phyloP scores from a whole-genome alignment of 2,888 invertebrate genomes.

The Microplitis manilae region DNA sequence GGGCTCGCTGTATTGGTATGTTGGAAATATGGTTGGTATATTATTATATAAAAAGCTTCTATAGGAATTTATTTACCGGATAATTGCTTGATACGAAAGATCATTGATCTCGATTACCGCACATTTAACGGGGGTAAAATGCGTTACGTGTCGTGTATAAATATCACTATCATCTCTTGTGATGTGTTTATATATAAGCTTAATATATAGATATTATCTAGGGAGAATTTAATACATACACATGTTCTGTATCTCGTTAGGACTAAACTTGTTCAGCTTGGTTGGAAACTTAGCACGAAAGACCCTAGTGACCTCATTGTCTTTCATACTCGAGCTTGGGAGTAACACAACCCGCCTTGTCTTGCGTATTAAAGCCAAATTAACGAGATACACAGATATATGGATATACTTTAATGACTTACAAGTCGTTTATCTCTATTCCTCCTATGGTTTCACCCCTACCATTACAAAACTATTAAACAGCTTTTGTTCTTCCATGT shows the following conservation, averaged over 20 bases:
- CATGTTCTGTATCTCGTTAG: slow-evolving; percentile 21
- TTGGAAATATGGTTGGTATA: not conserved
- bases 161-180: not conserved
- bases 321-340: slow-evolving; percentile 50
- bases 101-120: slow-evolving; percentile 18
- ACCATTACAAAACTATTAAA: not conserved
- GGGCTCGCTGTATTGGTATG: not conserved
- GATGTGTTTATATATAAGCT: not conserved
- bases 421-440: not conserved
- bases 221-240: not conserved
- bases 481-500: not conserved
- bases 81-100: slow-evolving; percentile 8
- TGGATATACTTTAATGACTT: not conserved
- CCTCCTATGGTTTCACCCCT: not conserved
- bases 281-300: slow-evolving; percentile 64
- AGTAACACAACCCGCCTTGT: slow-evolving; percentile 51
- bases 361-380: slow-evolving; percentile 64
- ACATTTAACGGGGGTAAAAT: slow-evolving; percentile 15
- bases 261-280: slow-evolving; percentile 63
- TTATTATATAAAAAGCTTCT: not conserved
- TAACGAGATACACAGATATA: slow-evolving; percentile 58
- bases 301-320: slow-evolving; percentile 66
- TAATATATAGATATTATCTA: not conserved
- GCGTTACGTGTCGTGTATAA: slow-evolving; percentile 24
- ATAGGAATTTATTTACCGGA: not conserved